phyloP scores from a whole-genome alignment of 2,888 invertebrate species.

The Hirtodrosophila alboralis region DNA sequence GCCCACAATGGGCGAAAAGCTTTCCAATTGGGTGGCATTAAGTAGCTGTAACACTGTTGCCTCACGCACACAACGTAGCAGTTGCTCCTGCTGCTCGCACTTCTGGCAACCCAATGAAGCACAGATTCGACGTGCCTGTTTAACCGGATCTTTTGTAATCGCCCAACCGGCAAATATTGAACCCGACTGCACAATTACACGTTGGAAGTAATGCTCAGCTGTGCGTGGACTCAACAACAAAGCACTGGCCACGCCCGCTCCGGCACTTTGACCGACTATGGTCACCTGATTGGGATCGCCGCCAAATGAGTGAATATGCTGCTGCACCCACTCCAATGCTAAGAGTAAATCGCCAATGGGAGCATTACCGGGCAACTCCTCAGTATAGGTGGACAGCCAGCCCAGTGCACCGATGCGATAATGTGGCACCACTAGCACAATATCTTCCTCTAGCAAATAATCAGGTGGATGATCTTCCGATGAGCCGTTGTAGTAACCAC shows the following conservation, averaged over 20 bases:
- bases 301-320: constrained; percentile 85
- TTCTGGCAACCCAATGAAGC: constrained; percentile 37
- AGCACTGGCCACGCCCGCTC: constrained; percentile 84
- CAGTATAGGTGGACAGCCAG: constrained; percentile 85
- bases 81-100: constrained; percentile 32
- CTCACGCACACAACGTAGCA: constrained; percentile 40
- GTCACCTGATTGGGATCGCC: constrained; percentile 85
- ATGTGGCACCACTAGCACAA: constrained; percentile 85
- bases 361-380: constrained; percentile 85
- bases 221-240: constrained; percentile 84
- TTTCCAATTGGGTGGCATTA: constrained; percentile 47
- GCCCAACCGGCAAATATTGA: constrained; percentile 85
- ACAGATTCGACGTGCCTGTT: constrained; percentile 67
- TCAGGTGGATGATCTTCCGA: constrained; percentile 82
- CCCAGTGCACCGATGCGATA: constrained; percentile 85
- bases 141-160: constrained; percentile 81
- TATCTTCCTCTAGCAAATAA: constrained; percentile 84
- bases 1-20: constrained; percentile 67
- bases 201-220: constrained; percentile 82
- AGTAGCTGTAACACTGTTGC: constrained; percentile 47
- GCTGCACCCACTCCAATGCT: constrained; percentile 85
- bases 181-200: constrained; percentile 85
- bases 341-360: constrained; percentile 85
- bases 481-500: constrained; percentile 83
- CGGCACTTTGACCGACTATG: constrained; percentile 86